phyloP scores from a whole-genome alignment of 1,140 invertebrate species.

The Panagrolaimus sp. region DNA sequence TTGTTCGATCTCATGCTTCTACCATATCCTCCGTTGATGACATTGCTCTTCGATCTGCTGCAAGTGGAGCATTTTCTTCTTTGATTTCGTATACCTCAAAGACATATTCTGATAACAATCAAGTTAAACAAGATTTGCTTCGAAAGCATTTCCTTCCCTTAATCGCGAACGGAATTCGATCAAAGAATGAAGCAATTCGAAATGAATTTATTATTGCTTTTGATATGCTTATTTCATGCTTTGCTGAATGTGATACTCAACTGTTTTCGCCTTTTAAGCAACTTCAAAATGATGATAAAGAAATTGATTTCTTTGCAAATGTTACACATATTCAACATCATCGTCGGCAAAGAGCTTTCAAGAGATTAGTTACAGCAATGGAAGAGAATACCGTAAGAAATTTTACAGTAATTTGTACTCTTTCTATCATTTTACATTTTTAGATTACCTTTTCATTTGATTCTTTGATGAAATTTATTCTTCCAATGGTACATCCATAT shows the following conservation, averaged over 20 bases:
- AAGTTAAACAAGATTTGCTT: conserved; percentile 45
- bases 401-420: conserved; percentile 8
- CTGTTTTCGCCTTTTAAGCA: conserved; percentile 53
- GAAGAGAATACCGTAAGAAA: conserved; percentile 31
- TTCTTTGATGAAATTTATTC: conserved; percentile 71
- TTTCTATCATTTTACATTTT: conserved; percentile 24
- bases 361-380: conserved; percentile 29
- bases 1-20: conserved; percentile 39
- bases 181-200: conserved; percentile 19
- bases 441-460: conserved; percentile 43
- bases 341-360: conserved; percentile 48
- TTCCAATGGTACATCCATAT: conserved; percentile 76
- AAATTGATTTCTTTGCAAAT: conserved; percentile 90
- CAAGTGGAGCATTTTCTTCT: conserved; percentile 71
- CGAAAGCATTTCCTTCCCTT: conserved; percentile 35
- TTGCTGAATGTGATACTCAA: neutral
- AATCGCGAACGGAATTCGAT: conserved; percentile 30
- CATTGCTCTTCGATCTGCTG: conserved; percentile 73
- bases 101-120: conserved; percentile 65
- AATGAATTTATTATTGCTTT: neutral
- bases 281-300: conserved; percentile 71
- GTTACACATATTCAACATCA: conserved; percentile 70
- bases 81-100: conserved; percentile 66
- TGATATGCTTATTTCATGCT: conserved; percentile 21
- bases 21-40: conserved; percentile 63